Base-by-base conservation (phyloP, 2,888 invertebrate genomes). In the Cloeon dipterum region DNA sequence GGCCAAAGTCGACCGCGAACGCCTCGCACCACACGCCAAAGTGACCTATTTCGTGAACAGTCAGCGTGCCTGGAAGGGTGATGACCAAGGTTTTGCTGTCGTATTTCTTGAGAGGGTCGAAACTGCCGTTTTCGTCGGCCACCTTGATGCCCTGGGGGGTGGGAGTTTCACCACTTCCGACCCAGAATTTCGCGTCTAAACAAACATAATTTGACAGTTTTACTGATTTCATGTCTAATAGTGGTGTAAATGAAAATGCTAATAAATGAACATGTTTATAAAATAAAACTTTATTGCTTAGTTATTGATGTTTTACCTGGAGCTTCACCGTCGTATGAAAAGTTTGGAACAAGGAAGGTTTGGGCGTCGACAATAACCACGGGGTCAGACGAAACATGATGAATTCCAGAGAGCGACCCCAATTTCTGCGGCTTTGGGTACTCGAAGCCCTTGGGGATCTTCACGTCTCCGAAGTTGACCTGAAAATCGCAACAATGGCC, bases 21-120 rank as follows among this genome's bases (percentile, higher is more conserved):
- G 82, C 78, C 55, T 86, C 85, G 54, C 89, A 89, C 85, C 88
- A 89, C 42, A 89, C 74, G 18, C 79, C 83, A 56, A 91, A 82
- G 62, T 86, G 83, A 2, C 86, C 88, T 52, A 89, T 78, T 57
- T 89, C 86, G 55, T 86, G 85, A 35, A 89, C 71, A 4, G 88
- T 89, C 51, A 88, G 61, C 51, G 86, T 85, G 44, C 75, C 78
- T 0, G 89, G 89, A 42, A 91, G 60, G 1, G 86, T 86, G 23
- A 91, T 62, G 7, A 88, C 88, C 49, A 91, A 74, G 34, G 86
- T 85, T 59, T 89, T 86, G 45, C 69, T 67, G 55, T 81, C 75
- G 56, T 89, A 88, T 44, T 70, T 68, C 20, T 78, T 63, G 40
- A 89, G 61, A 2, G 86, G 85, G 51, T 74, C 74, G 51, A 78